Evolutionary conservation across 2,888 invertebrate species (phyloP).

Genomic region (Heterodera filipjevi): DNA sequence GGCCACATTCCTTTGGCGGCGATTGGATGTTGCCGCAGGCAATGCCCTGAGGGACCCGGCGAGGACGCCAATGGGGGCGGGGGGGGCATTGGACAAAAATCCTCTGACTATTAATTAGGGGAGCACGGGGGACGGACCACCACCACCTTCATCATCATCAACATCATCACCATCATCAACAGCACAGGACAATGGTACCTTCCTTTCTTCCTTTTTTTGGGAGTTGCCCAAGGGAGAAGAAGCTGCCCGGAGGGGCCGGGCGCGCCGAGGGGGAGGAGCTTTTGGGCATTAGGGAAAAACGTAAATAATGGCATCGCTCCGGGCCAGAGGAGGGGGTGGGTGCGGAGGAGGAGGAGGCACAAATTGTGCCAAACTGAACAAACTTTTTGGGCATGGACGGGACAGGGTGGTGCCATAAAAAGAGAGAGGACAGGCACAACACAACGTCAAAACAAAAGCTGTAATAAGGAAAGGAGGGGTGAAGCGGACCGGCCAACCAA

Average conservation of each 20-base stretch:
- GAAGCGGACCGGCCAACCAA: not conserved
- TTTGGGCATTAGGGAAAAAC: not conserved
- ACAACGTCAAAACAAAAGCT: not conserved
- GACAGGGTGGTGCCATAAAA: no score
- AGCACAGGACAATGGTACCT: not conserved
- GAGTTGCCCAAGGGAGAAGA: not conserved
- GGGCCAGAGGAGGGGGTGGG: not conserved
- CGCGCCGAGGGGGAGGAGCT: not conserved
- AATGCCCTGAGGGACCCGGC: conserved; percentile 6
- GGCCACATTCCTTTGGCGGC: not conserved
- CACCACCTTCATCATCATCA: no score
- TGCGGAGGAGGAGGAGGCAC: not conserved
- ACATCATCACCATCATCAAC: no score
- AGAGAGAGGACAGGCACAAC: not conserved
- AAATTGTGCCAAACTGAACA: not conserved
- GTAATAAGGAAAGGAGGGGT: not conserved
- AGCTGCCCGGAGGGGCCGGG: not conserved
- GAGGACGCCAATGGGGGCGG: no score
- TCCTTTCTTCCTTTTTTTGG: not conserved
- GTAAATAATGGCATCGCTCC: not conserved
- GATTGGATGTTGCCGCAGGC: conserved; percentile 4
- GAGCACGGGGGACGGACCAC: not conserved
- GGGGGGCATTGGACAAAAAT: not conserved
- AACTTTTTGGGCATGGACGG: conserved; percentile 8
- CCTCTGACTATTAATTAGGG: conserved; percentile 6